Evolutionary conservation across 2,113 vertebrate genomes (phyloP).

Genomic region (Mastomys natalensis): DNA sequence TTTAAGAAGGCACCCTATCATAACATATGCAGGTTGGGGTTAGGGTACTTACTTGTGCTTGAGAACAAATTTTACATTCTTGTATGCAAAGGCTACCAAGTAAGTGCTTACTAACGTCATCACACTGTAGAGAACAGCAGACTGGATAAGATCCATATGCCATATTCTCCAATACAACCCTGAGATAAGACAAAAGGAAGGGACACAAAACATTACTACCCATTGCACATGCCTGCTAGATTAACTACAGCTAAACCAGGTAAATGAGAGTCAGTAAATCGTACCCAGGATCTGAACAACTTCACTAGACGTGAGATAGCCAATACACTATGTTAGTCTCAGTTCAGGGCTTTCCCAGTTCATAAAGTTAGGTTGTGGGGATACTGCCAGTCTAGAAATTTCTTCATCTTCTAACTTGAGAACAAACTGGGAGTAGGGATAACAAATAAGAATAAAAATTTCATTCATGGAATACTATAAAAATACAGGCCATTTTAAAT

Average conservation of each 20-base stretch:
- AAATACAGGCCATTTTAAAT: not conserved
- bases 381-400: not conserved
- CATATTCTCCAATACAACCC: slow-evolving; percentile 99
- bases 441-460: not conserved
- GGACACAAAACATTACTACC: slow-evolving; percentile 22
- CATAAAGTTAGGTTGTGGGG: not conserved
- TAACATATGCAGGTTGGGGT: not conserved
- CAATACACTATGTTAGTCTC: not conserved
- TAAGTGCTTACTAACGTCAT: slow-evolving; percentile 99
- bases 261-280: not conserved
- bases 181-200: slow-evolving; percentile 63
- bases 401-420: slow-evolving; percentile 19
- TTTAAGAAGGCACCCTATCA: not conserved
- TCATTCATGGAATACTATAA: not conserved
- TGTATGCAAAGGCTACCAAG: slow-evolving; percentile 97
- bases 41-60: slow-evolving; percentile 95
- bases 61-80: slow-evolving; percentile 99
- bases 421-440: not conserved
- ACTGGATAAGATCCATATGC: slow-evolving; percentile 99
- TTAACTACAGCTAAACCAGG: not conserved
- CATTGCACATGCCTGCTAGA: not conserved
- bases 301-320: not conserved
- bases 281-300: not conserved
- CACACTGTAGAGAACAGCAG: slow-evolving; percentile 96
- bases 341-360: not conserved